Evolutionary conservation across 2,888 invertebrate genomes (phyloP).

Genomic region (Creontiades dilutus): DNA sequence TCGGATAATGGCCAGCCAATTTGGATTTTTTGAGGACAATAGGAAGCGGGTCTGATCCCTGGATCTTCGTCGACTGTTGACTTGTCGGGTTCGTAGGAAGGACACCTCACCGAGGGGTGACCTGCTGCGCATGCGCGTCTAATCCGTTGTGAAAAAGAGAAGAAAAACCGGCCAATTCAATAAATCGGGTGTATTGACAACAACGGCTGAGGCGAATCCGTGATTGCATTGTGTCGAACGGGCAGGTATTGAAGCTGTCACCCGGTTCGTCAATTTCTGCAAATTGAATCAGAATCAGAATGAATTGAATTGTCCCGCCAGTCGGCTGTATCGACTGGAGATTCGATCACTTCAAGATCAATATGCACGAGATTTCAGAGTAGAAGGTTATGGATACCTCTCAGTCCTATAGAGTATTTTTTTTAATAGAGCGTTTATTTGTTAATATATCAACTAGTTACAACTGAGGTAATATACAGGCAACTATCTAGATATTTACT

Average conservation of each 20-base stretch:
- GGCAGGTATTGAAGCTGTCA: conserved; percentile 1
- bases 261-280: conserved; percentile 1
- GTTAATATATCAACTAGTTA: too few species aligned
- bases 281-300: neutral
- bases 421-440: too few species aligned
- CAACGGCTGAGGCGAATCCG: neutral
- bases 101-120: conserved; percentile 2
- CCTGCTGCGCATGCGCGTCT: conserved; percentile 32
- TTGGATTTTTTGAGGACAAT: conserved; percentile 8
- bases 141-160: neutral
- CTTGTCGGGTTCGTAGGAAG: conserved; percentile 30
- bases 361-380: neutral
- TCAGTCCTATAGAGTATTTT: too few species aligned
- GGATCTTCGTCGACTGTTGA: neutral
- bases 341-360: neutral
- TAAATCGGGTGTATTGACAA: conserved; percentile 18
- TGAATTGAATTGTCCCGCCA: neutral
- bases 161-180: conserved; percentile 32
- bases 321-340: neutral
- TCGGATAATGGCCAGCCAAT: neutral
- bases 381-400: too few species aligned
- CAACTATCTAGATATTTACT: too few species aligned
- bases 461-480: too few species aligned
- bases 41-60: neutral
- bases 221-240: conserved; percentile 42